Conservation (phyloP, 2,113 vertebrate genomes). For the Copsychus sechellarum region DNA sequence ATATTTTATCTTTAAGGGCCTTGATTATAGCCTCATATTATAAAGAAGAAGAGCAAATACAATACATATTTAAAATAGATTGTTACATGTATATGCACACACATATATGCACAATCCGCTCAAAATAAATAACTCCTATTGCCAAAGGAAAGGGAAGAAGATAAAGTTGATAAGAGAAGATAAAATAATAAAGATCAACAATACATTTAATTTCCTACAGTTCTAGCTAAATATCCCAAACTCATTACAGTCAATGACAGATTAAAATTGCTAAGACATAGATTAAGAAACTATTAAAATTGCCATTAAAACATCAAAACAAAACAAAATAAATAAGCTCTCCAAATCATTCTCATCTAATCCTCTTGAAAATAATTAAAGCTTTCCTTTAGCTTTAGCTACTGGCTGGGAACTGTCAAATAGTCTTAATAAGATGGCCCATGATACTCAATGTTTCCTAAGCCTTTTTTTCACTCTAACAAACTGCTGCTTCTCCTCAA, state of each 20-base stretch:
- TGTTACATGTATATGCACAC: neutral
- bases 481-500: neutral
- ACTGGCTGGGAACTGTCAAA: conserved; percentile 15
- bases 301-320: conserved; percentile 35
- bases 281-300: conserved; percentile 53
- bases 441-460: neutral
- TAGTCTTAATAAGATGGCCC: conserved; percentile 4
- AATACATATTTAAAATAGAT: neutral
- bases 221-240: neutral
- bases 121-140: neutral
- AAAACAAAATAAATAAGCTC: conserved; percentile 49
- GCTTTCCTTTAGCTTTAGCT: conserved; percentile 45
- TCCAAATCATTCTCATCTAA: conserved; percentile 47
- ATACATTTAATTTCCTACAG: neutral
- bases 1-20: neutral
- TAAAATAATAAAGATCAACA: neutral
- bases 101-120: neutral
- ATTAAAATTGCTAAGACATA: conserved; percentile 34
- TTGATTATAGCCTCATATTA: neutral
- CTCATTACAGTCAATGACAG: conserved; percentile 8
- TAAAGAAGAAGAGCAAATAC: neutral
- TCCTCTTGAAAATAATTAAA: conserved; percentile 50
- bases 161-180: neutral
- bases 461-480: neutral
- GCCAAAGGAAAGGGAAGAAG: neutral